Percentiles rank a stretch among this genome's conserved stretches.
These are phyloP conservation scores for Philhelius pedissequus DNA, from an alignment of 2,888 invertebrate genomes.

Conservation along the genomic window DNA sequence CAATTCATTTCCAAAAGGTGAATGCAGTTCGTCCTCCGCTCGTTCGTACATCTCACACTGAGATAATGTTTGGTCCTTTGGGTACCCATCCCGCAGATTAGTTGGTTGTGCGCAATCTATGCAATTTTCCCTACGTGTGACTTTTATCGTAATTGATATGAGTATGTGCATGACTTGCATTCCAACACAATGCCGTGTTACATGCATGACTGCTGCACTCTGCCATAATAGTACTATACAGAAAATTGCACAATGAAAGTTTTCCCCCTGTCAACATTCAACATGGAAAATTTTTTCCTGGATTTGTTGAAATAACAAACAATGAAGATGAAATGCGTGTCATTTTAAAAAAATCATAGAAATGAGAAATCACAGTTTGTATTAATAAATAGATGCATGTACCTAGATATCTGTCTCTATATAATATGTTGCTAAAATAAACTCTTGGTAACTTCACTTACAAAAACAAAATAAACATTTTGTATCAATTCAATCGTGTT, in stretches of 20 bases:
- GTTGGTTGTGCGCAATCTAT: constrained; percentile 44
- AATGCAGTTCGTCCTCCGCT: constrained; percentile 27
- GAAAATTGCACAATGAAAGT: not conserved
- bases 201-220: constrained; percentile 2
- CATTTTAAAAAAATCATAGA: not conserved
- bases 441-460: not conserved
- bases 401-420: not conserved
- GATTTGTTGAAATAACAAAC: not conserved
- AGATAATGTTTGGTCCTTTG: constrained; percentile 48
- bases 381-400: not conserved
- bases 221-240: not conserved
- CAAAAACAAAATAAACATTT: not conserved
- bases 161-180: constrained; percentile 36
- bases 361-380: not conserved
- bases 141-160: constrained; percentile 57
- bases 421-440: not conserved
- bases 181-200: not conserved
- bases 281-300: not conserved
- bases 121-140: constrained; percentile 56
- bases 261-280: constrained; percentile 2
- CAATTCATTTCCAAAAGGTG: constrained; percentile 45
- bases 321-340: constrained; percentile 6
- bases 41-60: constrained; percentile 10
- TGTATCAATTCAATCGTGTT: not conserved
- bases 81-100: constrained; percentile 44